A percentile compares a stretch with the other conserved stretches of the same genome.
These are phyloP conservation scores for Talpa occidentalis DNA, from an alignment of 2,113 vertebrate genomes.

Conservation along the genomic window DNA sequence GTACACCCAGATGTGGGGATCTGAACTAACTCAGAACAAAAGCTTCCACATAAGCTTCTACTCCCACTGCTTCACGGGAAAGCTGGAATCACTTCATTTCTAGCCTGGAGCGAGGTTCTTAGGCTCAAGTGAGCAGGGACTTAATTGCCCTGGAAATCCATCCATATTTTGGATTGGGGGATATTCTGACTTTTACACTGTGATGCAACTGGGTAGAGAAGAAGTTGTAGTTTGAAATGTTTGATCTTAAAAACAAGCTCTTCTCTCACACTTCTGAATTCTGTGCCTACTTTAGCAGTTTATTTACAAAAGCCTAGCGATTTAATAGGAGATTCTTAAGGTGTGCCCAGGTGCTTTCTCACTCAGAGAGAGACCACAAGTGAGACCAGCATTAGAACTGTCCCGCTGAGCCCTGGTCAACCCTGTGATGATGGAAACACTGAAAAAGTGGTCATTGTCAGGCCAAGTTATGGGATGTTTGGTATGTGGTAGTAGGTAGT, in stretches of 20 bases:
- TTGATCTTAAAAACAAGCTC: not conserved
- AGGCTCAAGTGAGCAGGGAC: not conserved
- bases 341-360: not conserved
- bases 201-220: not conserved
- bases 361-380: not conserved
- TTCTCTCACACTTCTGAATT: not conserved
- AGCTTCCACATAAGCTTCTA: not conserved
- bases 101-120: not conserved
- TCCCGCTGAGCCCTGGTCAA: not conserved
- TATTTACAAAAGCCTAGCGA: not conserved
- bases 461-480: not conserved
- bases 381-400: no score
- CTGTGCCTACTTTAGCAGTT: not conserved
- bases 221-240: not conserved
- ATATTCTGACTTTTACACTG: not conserved
- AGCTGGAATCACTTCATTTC: not conserved
- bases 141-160: not conserved
- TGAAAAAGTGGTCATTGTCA: not conserved
- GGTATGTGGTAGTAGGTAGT: not conserved
- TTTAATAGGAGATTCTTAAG: not conserved
- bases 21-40: slow-evolving; percentile 15
- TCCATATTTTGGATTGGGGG: not conserved
- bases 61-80: not conserved
- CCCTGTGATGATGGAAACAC: not conserved
- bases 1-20: not conserved